Evolutionary conservation across 2,797 vertebrate genomes (phyloP), one percentile per base, ranked within the genome.

Genomic region (Acanthurus lineatus): DNA sequence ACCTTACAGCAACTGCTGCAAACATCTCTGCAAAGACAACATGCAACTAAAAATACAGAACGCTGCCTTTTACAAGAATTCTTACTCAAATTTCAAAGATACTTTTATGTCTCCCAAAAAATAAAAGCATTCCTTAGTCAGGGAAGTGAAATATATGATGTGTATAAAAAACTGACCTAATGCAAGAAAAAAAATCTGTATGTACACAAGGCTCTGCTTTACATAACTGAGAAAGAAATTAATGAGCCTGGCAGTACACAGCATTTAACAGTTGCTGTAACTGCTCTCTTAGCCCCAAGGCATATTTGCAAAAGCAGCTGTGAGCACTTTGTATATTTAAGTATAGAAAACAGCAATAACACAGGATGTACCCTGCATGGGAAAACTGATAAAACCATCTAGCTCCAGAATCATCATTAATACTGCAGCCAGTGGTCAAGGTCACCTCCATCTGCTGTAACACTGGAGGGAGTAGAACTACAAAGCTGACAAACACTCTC

Each of bases 371-470:
- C 17, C 9, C 8, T 45, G 57, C 20, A 65, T 19, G 16, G 19
- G 14, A 47, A 74, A 81, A 60, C 2, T 45, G 35, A 77, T 14
- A 44, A 64, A 62, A 32, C 47, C 73, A 60, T 64, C 40, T 42
- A 17, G 14, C 15, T 40, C 9, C 40, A 58, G 38, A 54, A 73
- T 44, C 61, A 51, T 38, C 61, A 45, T 69, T 58, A 48, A 73
- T 53, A 63, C 10, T 54, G 5, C 19, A 62, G 71, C 20, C 47
- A 58, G 53, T 56, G 54, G 73, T 69, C 81, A 89, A 86, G 82
- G 89, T 91, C 86, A 91, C 62, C 82, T 80, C 79, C n/a, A 49
- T 81, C 61, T 40, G 77, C 56, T 76, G 35, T n/a, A 69, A 63
- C 9, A 62, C 32, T 47, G 38, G 17, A 73, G 44, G 59, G 45